phyloP scores from a whole-genome alignment of 2,888 invertebrate genomes.

The Andricus quercusramuli region DNA sequence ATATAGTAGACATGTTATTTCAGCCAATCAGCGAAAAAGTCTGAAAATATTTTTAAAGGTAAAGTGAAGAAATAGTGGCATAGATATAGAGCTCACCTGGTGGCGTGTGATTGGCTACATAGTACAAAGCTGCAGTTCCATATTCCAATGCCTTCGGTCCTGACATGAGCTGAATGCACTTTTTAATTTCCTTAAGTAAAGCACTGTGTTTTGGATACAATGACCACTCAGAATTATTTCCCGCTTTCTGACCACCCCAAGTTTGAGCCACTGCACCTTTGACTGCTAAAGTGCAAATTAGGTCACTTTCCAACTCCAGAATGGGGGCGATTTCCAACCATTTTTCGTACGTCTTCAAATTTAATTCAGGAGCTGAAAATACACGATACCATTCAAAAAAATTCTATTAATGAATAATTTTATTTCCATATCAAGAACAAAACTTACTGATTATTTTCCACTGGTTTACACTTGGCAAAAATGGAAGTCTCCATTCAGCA shows the following conservation, averaged over 20 bases:
- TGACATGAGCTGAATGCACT: conserved; percentile 66
- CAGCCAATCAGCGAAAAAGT: too few species aligned
- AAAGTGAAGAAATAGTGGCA: too few species aligned
- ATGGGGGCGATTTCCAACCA: conserved; percentile 79
- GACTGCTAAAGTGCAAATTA: conserved; percentile 80
- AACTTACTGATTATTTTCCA: conserved; percentile 77
- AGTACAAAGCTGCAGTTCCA: conserved; percentile 73
- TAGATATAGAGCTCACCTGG: conserved; percentile 62
- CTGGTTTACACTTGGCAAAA: conserved; percentile 74
- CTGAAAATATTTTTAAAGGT: too few species aligned
- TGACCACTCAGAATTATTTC: conserved; percentile 59
- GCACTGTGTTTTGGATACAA: conserved; percentile 61
- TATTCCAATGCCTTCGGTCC: conserved; percentile 65
- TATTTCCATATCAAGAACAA: background rate
- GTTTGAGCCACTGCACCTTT: conserved; percentile 76
- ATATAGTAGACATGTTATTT: too few species aligned
- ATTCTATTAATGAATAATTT: conserved; percentile 2
- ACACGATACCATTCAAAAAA: background rate
- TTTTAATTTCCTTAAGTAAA: conserved; percentile 66
- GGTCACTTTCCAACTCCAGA: conserved; percentile 76
- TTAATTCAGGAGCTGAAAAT: conserved; percentile 76
- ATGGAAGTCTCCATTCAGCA: conserved; percentile 80
- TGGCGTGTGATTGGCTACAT: conserved; percentile 76
- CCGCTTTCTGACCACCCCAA: conserved; percentile 56
- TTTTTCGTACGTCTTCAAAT: conserved; percentile 78